Base-by-base conservation (phyloP, 1,140 invertebrate genomes). In the Acromyrmex echinatior region DNA sequence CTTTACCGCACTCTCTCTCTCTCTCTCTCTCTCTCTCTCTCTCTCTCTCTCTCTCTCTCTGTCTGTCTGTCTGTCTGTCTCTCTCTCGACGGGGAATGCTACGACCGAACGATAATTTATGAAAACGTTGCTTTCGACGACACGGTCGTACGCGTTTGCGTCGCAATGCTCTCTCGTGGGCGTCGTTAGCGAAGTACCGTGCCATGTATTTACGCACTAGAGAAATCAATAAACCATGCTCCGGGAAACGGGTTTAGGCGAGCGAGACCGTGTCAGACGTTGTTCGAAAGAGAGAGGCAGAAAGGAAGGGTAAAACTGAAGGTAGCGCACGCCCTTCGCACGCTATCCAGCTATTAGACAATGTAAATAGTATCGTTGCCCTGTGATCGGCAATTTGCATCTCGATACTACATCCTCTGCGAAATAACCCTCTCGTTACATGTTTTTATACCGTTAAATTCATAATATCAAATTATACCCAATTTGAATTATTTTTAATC, bases 161-260 rank as follows among this genome's bases (percentile, higher is more conserved):
- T 89, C 76, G 88, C 84, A 16, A 60, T 65, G 49, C 35, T 16
- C 63, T 86, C 88, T 89, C 88, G 35, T 49, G 68, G 66, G 76
- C 70, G 86, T 87, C 88, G 70, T 86, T 90, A 90, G 76, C 84
- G 88, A 71, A 88, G 77, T 80, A 39, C 87, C 68, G 62, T 68
- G 76, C 70, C 65, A 79, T 76, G 87, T 89, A 87, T 89, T 90
- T 90, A 90, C 89, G 89, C 89, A 90, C 77, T 62, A 53, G 86
- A 87, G 89, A 88, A 90, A 90, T 90, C 89, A 89, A 90, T 90
- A 90, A 90, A 87, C 85, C 85, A 87, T 90, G 89, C 84, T 86
- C 80, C 79, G 85, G 86, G 88, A 82, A 90, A 86, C 58, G 80
- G 88, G 77, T 88, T 86, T 76, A 82, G 39, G 39, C 56, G 63